phyloP scores from a whole-genome alignment of 2,888 invertebrate species.

The Eupithecia abbreviata region DNA sequence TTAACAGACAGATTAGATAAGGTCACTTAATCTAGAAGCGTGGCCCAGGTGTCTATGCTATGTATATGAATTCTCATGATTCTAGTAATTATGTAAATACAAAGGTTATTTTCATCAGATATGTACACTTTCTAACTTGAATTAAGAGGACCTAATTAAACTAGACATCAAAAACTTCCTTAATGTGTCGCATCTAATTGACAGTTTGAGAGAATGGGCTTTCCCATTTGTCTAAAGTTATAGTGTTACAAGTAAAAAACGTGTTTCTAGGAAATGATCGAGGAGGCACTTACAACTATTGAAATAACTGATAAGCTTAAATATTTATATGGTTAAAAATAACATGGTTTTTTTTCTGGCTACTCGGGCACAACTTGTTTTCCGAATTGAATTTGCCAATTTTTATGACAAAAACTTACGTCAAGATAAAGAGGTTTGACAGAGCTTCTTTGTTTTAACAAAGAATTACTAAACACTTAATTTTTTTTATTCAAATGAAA shows the following conservation, averaged over 20 bases:
- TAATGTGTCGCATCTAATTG: neutral
- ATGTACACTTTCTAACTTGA: neutral
- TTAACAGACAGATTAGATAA: neutral
- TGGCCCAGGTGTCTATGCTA: neutral
- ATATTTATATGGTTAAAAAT: neutral
- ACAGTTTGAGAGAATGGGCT: neutral
- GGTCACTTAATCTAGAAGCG: neutral
- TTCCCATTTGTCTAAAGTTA: neutral
- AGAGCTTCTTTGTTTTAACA: neutral
- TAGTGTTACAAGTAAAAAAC: neutral
- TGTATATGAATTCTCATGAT: neutral
- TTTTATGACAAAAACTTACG: neutral
- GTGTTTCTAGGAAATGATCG: neutral
- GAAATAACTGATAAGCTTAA: neutral
- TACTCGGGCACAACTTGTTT: neutral
- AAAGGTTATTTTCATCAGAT: neutral
- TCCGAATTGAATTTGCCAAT: neutral
- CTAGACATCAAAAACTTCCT: neutral
- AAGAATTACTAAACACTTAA: too few species aligned
- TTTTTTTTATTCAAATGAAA: too few species aligned
- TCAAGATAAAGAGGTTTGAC: neutral
- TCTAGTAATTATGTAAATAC: neutral
- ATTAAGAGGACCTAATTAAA: neutral
- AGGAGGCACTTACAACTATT: neutral
- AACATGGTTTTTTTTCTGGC: neutral